Base-by-base conservation (phyloP, 2,888 invertebrate genomes). In the Ariolimax columbianus region DNA sequence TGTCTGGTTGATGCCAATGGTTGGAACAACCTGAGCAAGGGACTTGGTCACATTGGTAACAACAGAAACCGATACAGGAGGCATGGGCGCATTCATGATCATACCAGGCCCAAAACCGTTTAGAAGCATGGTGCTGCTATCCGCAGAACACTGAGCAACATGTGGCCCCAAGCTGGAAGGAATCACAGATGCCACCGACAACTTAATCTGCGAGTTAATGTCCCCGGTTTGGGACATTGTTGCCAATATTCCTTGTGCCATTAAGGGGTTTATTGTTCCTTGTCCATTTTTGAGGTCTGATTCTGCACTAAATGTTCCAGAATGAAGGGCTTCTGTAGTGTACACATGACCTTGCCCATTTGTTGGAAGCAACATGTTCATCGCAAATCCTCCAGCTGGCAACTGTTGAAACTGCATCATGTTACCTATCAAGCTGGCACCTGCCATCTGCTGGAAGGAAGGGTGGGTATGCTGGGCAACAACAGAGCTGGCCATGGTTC, bases 1-100 rank as follows among this genome's bases (percentile, higher is more conserved):
- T 63, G 86, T 63, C 82, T 88, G 87, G 66, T 88, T 82, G 40
- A 89, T 47, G 66, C 92, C 91, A 40, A 92, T 89, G 43, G 92
- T 88, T 59, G 93, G 93, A 70, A 93, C 92, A 59, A 93, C 91
- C 87, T 93, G 93, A 30, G 92, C 91, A 86, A 93, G 89, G 59
- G 91, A 89, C 83, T 91, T 92, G 47, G 93, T 92, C 9, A 93
- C 92, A 80, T 91, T 89, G 55, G 91, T 92, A n/a, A 92, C 91
- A 77, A 91, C 89, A 14, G 90, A 91, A 40, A 92, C 89, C 36
- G 93, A 91, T 36, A 92, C 86, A 7, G 92, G 92, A 78, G 92
- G 92, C 91, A 92, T 92, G 4, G 92, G 89, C 19, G 91, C 88
- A 87, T 90, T 91, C 82, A 91, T 82, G n/a, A 87, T 82, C 83